Conservation (phyloP, 64 coral and sea anemone genomes). For the Stylophora pistillata region DNA sequence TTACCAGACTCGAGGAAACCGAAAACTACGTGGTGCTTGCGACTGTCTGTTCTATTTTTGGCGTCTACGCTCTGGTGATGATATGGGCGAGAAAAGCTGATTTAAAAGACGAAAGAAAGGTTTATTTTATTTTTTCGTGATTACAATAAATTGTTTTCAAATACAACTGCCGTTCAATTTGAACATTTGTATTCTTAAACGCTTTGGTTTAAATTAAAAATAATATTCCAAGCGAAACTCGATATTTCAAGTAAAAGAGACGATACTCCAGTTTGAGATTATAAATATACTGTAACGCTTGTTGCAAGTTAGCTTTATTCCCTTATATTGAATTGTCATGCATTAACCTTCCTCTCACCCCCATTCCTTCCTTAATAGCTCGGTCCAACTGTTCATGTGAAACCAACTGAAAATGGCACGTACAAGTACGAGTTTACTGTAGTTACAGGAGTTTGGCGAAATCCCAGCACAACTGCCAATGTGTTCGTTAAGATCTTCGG, state of each 20-base stretch:
- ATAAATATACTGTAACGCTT: too few species aligned
- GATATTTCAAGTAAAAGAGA: too few species aligned
- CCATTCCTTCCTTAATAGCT: not conserved
- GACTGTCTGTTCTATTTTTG: conserved; percentile 65
- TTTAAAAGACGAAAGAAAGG: conserved; percentile 64
- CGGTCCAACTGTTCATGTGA: not conserved
- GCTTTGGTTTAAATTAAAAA: too few species aligned
- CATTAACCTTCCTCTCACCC: too few species aligned
- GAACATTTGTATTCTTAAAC: too few species aligned
- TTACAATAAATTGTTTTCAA: too few species aligned
- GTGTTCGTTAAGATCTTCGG: conserved; percentile 27
- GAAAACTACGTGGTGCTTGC: conserved; percentile 66
- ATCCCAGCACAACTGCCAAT: conserved; percentile 11
- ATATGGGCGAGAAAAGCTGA: conserved; percentile 78
- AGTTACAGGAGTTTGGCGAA: conserved; percentile 22
- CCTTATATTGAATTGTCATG: too few species aligned
- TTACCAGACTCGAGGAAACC: conserved; percentile 69
- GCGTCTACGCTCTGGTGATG: conserved; percentile 51
- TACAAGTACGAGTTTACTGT: not conserved
- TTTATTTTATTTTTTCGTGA: not conserved
- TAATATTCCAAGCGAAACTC: too few species aligned
- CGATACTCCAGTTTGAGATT: too few species aligned
- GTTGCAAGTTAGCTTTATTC: too few species aligned
- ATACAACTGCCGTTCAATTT: too few species aligned
- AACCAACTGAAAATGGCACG: not conserved